Base-by-base conservation (phyloP, 2,797 vertebrate genomes). In the Rachycentron canadum region DNA sequence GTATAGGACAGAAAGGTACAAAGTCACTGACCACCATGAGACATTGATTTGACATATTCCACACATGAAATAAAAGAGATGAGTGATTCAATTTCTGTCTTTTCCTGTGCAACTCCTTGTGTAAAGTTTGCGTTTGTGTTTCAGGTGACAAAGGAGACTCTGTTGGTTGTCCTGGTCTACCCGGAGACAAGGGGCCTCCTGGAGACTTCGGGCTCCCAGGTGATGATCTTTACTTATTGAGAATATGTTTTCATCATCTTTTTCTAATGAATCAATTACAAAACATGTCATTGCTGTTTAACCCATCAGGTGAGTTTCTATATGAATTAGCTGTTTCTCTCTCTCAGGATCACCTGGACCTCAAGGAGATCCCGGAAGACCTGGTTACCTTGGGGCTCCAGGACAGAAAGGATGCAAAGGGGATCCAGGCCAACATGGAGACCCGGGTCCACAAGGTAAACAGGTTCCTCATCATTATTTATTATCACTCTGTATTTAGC, bases 81-180 rank as follows among this genome's bases (percentile, higher is more conserved):
- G 4, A 16, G 5, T 52, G 19, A 7, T 47, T 60, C 23, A 19
- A 38, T 25, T 47, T 13, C 16, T 17, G 43, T 19, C 2, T 7
- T 32, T 53, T 17, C 38, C 21, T 40, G 16, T 3, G 6, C 45
- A 69, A 43, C 9, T 71, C 59, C 6, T 36, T 40, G 14, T 40
- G 2, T 68, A 19, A 63, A 7, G 19, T 6, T 3, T 75, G 10
- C 69, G 25, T 52, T n/a, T 75, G 60, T 71, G 3, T 68, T 52
- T 66, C 85, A 96, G 95, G 95, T 66, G 91, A 94, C 53, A 86
- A 34, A 75, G 95, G 95, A 76, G 92, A 94, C 0, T 88, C 93
- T 25, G 0, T 85, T 7, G 11, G 73, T 61, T 55, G 14, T 53
- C 26, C 78, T 61, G 94, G 94, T 71, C 23, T 36, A 77, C 47